Percentiles rank a stretch among this genome's conserved stretches.
phyloP scores from a whole-genome alignment of 2,113 vertebrate species.

The Ceuthmochares aereus region DNA sequence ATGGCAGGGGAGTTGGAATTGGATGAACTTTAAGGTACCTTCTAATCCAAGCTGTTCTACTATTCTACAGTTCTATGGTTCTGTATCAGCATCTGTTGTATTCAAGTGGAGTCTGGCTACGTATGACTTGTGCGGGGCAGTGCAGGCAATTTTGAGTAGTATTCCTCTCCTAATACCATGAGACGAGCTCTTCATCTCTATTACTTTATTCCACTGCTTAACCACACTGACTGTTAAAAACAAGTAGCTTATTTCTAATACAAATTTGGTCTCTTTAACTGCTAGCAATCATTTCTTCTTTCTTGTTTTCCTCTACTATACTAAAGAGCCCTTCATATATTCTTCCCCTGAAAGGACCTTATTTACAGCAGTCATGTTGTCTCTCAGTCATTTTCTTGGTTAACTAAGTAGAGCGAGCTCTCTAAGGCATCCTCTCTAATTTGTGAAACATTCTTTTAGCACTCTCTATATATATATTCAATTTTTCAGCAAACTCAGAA shows the following conservation, averaged over 20 bases:
- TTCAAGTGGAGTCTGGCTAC: not conserved
- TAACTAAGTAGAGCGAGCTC: not conserved
- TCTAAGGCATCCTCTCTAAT: not conserved
- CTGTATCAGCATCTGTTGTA: not conserved
- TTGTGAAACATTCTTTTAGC: not conserved
- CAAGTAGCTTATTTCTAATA: not conserved
- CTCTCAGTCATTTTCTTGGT: not conserved
- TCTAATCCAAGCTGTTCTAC: too few relatives aligned
- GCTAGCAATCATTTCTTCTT: not conserved
- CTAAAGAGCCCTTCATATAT: not conserved
- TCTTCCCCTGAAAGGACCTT: not conserved
- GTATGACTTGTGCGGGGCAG: rapidly evolving
- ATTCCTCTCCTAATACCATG: not conserved
- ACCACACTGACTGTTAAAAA: not conserved
- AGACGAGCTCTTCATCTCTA: not conserved
- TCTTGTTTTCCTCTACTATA: not conserved
- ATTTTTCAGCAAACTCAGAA: not conserved
- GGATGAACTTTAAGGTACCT: too few relatives aligned
- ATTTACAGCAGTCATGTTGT: not conserved
- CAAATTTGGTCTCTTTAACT: not conserved
- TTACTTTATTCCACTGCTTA: not conserved
- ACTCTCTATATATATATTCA: not conserved
- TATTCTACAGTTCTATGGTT: too few relatives aligned
- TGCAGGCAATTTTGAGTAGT: not conserved
- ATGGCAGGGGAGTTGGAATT: too few relatives aligned